Base-by-base conservation (phyloP, 2,888 invertebrate species). In the Chrysopilus asiliformis region DNA sequence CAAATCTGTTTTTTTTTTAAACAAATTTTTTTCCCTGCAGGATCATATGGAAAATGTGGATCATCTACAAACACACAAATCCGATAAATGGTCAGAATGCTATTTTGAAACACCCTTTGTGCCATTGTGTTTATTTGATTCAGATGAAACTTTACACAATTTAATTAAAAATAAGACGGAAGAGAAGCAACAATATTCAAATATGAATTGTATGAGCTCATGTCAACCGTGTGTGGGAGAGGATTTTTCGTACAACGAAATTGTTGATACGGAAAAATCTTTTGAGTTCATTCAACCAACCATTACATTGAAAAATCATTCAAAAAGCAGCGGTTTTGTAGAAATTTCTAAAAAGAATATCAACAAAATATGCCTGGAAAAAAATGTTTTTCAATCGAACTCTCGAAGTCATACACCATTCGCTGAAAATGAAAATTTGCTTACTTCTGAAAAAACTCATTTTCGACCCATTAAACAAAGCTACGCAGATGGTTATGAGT, bases 371-470 rank as follows among this genome's bases (percentile, higher is more conserved):
- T n/a, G n/a, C n/a, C n/a, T n/a, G n/a, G n/a, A n/a, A n/a, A n/a
- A n/a, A n/a, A n/a, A n/a, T n/a, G n/a, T n/a, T n/a, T n/a, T n/a
- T n/a, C n/a, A n/a, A n/a, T 22, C 22, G 22, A 7, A 10, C 10
- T 10, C 22, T 22, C 7, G 7, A 22, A 10, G 7, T 8, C 7
- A 8, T 7, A 22, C 39, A 1, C 17, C 34, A 4, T 38, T 36
- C 10, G 28, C 38, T 10, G 52, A 52, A 19, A 53, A 53, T 29
- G 83, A 83, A 53, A 81, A 85, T 60, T 63, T 84, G 47, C 67
- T 84, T 43, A 79, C 79, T 13, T 80, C 86, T 6, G 70, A 76
- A 44, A 74, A 76, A 45, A 86, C 85, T 40, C 87, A 89, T 64
- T 87, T 89, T 66, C 74, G 77, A 46, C 86, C 87, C 12, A 86